Base-by-base conservation (phyloP, 2,888 invertebrate genomes). In the Petrolisthes cinctipes region DNA sequence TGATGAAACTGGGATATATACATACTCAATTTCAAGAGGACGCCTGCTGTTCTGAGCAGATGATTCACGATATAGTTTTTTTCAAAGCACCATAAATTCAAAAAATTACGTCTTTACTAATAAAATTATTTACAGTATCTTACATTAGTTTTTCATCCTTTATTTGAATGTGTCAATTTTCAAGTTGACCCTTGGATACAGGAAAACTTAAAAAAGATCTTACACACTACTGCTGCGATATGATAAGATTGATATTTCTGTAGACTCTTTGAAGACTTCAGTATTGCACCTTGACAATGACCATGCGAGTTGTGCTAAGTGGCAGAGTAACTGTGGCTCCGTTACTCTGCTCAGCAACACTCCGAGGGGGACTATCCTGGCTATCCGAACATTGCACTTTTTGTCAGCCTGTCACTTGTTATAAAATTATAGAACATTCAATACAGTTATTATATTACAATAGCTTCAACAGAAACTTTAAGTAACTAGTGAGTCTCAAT, bases 71-170 rank as follows among this genome's bases (percentile, higher is more conserved):
- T 87, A 83, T 37, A 23, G 71, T n/a, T 73, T 83, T 84, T 71
- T 82, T 79, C 68, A 80, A 84, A 87, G 87, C 87, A 87, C 87
- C 87, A 87, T 87, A 87, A 87, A 87, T 87, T 83, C 73, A 83
- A 86, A 86, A 86, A 86, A 80, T 81, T 81, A 83, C 81, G 83
- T 87, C 83, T 87, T 87, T 87, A 87, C 87, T 87, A 83, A 78
- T 73, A 83, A 73, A 83, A 86, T 75, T 83, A 87, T 87, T 57
- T 87, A 87, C 87, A 87, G 78, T 87, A 87, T 87, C 83, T 83
- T 87, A 87, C 87, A 87, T 87, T 79, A 78, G 56, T 80, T 53
- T 81, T 81, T 81, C 51, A 75, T 75, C 53, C 75, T 86, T 81
- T 68, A 75, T 73, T 87, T 53, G 82, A 82, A 82, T 66, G 83